A percentile compares a stretch with the other conserved stretches of the same genome.
Evolutionary conservation across 2,888 invertebrate species (phyloP).

Genomic region (Amiota mariae): DNA sequence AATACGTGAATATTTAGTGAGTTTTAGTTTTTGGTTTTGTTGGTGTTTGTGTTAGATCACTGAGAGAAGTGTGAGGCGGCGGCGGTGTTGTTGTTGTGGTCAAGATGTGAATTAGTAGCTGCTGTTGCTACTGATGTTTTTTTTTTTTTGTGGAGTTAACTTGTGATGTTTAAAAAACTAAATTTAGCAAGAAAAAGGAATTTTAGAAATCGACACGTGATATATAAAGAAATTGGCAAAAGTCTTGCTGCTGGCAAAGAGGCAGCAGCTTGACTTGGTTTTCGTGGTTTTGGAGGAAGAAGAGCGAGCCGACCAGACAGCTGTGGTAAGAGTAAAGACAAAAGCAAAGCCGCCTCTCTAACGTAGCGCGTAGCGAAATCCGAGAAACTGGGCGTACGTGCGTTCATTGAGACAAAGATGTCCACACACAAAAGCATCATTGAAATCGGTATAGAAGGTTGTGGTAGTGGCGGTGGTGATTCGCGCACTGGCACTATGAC

Average conservation of each 20-base stretch:
- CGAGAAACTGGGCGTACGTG: conserved; percentile 23
- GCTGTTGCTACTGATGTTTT: conserved; percentile 37
- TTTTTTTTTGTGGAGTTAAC: conserved; percentile 5
- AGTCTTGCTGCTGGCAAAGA: conserved; percentile 7
- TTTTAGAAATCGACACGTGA: conserved; percentile 34
- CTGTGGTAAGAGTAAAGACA: neutral
- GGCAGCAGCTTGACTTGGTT: neutral
- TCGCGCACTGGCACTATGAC: conserved; percentile 59
- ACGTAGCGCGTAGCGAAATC: neutral
- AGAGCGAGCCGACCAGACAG: neutral
- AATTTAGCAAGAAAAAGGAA: conserved; percentile 40
- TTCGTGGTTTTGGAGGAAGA: neutral
- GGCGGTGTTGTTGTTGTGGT: conserved; percentile 48
- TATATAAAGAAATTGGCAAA: conserved; percentile 40
- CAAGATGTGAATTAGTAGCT: conserved; percentile 55
- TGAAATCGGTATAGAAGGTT: conserved; percentile 17
- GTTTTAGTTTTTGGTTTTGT: conserved; percentile 5
- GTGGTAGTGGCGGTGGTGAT: conserved; percentile 43
- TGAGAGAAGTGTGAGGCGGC: conserved; percentile 40
- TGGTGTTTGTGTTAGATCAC: conserved; percentile 16
- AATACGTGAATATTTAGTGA: neutral
- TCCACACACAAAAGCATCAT: conserved; percentile 47
- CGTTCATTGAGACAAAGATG: conserved; percentile 34
- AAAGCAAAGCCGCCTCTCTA: conserved; percentile 4
- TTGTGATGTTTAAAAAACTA: conserved; percentile 9